Base-by-base conservation (phyloP, 2,888 invertebrate species). In the Ischnus inquisitorius region DNA sequence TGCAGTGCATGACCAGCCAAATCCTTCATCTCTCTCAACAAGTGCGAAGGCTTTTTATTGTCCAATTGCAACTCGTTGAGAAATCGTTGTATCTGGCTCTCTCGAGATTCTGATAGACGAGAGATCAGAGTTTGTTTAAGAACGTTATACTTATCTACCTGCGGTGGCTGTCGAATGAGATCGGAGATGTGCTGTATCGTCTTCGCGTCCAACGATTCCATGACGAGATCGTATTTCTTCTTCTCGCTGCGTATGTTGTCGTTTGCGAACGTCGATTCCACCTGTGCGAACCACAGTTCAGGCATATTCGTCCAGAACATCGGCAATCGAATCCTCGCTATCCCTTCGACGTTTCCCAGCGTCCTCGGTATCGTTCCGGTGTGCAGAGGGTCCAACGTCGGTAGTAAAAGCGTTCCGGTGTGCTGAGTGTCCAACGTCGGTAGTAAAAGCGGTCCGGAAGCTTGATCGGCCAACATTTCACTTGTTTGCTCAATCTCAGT, bases 31-130 rank as follows among this genome's bases (percentile, higher is more conserved):
- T 88, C 80, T 0, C 88, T 46, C 0, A 87, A 39, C 0, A 87
- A 57, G n/a, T 87, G 85, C 8, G 86, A 79, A 3, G 86, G 87
- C 65, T 84, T 86, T 69, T 69, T 76, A 51, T 82, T 69, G 1
- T 39, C 48, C 5, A 88, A 74, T 48, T 87, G 75, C 2, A 86
- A 16, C 46, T 86, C 86, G 3, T 79, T 72, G 6, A 86, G 62
- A 3, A 86, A 60, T 48, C 72, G 78, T 5, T 76, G 69, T 14
- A 86, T 25, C 62, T 82, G 82, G 4, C 77, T 68, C 16, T 77
- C 72, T 1, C 67, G 64, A 0, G 85, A 85, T n/a, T 85, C 86
- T 5, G 83, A 79, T 46, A 85, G 80, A 8, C 84, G 82, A n/a
- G 10, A 43, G 3, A 87, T 85, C 1, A 88, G 51, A 2, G 71